Base-by-base conservation (phyloP, 2,797 vertebrate genomes). In the Anomalospiza imberbis region DNA sequence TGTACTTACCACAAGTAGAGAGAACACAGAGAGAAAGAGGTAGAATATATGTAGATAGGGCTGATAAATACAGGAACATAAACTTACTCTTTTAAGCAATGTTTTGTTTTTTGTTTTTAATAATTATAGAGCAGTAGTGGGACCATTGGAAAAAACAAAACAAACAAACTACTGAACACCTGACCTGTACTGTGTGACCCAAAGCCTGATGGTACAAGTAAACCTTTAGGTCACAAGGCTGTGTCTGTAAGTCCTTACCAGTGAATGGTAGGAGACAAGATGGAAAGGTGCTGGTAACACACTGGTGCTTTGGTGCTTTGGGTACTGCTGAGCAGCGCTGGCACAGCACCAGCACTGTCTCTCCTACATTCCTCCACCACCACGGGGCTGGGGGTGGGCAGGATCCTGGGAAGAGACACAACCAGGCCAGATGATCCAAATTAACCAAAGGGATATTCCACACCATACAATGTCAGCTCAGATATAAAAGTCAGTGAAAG, bases 381-480 rank as follows among this genome's bases (percentile, higher is more conserved):
- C 4, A 9, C 31, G 13, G 25, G 34, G 7, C 80, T 55, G 50
- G 48, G 55, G 6, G 3, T 32, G 29, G 50, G 13, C 13, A 34
- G 44, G 51, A 48, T 50, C 20, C 36, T 50, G 36, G 34, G 34
- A 58, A 17, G 11, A 5, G 25, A 12, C 60, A 48, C 20, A 63
- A 12, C 19, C 31, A 11, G 42, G 24, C 31, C 19, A 48, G 32
- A 29, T 25, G 2, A 42, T 34, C 34, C 51, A 34, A 65, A 57
- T 34, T 84, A 31, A 31, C 42, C 60, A 48, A 29, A 65, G 29
- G 25, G 20, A 0, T 40, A 19, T 47, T 48, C 42, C 29, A 34
- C 1, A 47, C 12, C 12, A 3, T 31, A 13, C 1, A 0, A 34
- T 2, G 3, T 55, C 42, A 73, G 31, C 13, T 28, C 1, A 20